These are phyloP conservation scores for Campopleginae sp. DNA, from an alignment of 2,888 invertebrate genomes.

Conservation along the genomic window DNA sequence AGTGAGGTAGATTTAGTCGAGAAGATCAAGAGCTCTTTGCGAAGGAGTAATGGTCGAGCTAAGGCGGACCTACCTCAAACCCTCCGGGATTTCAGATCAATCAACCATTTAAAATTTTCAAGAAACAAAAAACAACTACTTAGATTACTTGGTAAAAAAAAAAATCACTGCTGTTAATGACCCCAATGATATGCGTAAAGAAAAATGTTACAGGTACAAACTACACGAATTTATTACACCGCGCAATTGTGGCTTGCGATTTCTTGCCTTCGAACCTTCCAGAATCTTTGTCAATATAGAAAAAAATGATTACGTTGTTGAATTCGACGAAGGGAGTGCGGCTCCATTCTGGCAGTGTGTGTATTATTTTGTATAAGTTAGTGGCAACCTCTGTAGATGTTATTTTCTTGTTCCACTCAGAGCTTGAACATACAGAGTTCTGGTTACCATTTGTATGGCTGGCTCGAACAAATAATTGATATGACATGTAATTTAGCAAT, in stretches of 20 bases:
- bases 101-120: constrained; percentile 4
- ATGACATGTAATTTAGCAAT: constrained; percentile 20
- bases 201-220: too few relatives aligned
- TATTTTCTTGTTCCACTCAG: background rate
- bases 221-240: too few relatives aligned
- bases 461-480: background rate
- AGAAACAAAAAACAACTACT: background rate
- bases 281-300: too few relatives aligned
- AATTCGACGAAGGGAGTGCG: background rate
- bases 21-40: constrained; percentile 55
- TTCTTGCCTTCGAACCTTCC: background rate
- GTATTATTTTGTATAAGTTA: background rate
- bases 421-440: background rate
- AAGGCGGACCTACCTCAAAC: constrained; percentile 41
- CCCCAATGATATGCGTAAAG: too few relatives aligned
- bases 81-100: constrained; percentile 47
- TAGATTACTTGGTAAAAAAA: too few relatives aligned
- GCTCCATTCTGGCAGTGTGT: background rate
- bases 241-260: background rate
- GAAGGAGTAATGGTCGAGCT: constrained; percentile 60
- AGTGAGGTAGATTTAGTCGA: constrained; percentile 65
- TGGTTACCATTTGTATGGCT: background rate
- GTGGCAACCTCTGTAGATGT: background rate
- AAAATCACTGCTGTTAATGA: background rate
- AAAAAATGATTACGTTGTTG: background rate